Evolutionary conservation across 2,797 vertebrate genomes (phyloP).

Genomic region (Eurystomus glaucurus): DNA sequence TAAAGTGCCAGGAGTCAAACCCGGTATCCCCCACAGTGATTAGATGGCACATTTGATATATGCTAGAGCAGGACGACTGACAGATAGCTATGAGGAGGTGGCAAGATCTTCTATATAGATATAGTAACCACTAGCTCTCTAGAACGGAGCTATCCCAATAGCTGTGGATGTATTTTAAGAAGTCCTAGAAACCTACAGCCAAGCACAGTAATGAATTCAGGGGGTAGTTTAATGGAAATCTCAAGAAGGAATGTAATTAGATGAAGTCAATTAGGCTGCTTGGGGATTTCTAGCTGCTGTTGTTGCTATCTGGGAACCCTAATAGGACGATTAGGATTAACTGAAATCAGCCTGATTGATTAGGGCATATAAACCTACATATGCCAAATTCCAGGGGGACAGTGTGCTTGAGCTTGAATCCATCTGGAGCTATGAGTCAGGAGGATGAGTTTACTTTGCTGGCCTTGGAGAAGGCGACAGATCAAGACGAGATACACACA

Average conservation of each 20-base stretch:
- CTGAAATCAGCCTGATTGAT: slow-evolving; percentile 81
- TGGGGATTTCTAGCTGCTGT: slow-evolving; percentile 77
- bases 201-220: slow-evolving; percentile 65
- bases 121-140: not conserved
- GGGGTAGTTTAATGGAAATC: slow-evolving; percentile 76
- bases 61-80: slow-evolving; percentile 13
- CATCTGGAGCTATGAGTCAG: slow-evolving; percentile 74
- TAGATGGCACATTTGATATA: slow-evolving; percentile 41
- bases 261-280: slow-evolving; percentile 82
- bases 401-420: slow-evolving; percentile 55
- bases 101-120: not conserved
- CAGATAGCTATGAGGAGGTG: slow-evolving; percentile 23
- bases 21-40: slow-evolving; percentile 18
- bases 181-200: slow-evolving; percentile 44
- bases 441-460: slow-evolving; percentile 61
- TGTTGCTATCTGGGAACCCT: slow-evolving; percentile 78
- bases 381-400: slow-evolving; percentile 66
- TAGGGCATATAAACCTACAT: slow-evolving; percentile 64
- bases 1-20: slow-evolving; percentile 54
- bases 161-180: slow-evolving; percentile 3
- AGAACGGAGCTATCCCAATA: not conserved
- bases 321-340: slow-evolving; percentile 83
- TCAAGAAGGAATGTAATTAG: slow-evolving; percentile 82
- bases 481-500: slow-evolving; percentile 47
- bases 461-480: slow-evolving; percentile 49